Conservation (phyloP, 2,888 invertebrate genomes). For the Tenthredo scrophulariae region DNA sequence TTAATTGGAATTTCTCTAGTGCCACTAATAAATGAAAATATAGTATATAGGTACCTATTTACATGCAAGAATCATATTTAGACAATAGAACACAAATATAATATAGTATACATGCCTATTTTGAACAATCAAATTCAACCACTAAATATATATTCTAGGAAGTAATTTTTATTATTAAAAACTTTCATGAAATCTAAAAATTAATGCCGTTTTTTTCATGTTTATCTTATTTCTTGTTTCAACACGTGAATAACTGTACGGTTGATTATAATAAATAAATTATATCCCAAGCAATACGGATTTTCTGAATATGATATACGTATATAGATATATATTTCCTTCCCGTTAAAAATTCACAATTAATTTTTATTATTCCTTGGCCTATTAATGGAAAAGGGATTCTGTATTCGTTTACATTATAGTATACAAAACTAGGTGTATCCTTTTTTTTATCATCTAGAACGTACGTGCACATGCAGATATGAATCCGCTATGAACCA, state of each 20-base stretch:
- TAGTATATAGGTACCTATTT: conserved; percentile 11
- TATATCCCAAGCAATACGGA: neutral
- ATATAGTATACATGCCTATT: neutral
- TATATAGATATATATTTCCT: neutral
- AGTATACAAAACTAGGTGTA: too few relatives aligned
- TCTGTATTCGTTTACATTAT: neutral
- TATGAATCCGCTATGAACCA: neutral
- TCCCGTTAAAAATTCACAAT: neutral
- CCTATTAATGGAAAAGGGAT: too few relatives aligned
- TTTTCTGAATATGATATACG: neutral
- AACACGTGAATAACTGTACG: neutral
- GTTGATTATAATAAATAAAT: neutral
- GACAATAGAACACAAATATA: neutral
- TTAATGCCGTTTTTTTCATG: neutral
- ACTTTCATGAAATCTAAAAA: neutral
- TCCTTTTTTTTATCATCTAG: neutral
- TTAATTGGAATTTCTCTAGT: conserved; percentile 14
- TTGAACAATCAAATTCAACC: conserved; percentile 8
- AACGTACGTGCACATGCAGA: neutral
- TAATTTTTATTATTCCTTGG: neutral
- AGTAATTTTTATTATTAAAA: neutral
- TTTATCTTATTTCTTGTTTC: neutral
- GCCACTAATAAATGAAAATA: conserved; percentile 24
- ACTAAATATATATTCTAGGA: conserved; percentile 21
- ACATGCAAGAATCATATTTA: neutral